A percentile compares a stretch with the other conserved stretches of the same genome.
Evolutionary conservation across 1,140 invertebrate species (phyloP).

Genomic region (Galleria mellonella): DNA sequence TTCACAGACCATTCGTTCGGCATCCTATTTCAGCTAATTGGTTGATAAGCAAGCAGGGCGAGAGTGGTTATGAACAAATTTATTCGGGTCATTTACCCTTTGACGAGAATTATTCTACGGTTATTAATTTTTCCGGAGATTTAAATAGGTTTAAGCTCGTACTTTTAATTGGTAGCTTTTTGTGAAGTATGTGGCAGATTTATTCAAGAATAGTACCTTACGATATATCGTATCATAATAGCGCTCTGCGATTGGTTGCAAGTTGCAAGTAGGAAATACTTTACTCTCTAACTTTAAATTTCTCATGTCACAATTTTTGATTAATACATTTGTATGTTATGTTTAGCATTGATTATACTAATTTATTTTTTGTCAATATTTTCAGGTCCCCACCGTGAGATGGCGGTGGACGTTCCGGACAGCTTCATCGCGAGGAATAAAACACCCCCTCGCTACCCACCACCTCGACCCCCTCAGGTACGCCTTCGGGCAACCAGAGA

Average conservation of each 20-base stretch:
- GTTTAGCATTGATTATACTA: not conserved
- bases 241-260: too few relatives aligned
- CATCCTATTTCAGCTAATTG: slow-evolving; percentile 11
- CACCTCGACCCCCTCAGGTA: slow-evolving; percentile 79
- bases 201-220: too few relatives aligned
- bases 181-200: not conserved
- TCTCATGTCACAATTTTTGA: too few relatives aligned
- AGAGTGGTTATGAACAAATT: slow-evolving; percentile 10
- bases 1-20: slow-evolving; percentile 11
- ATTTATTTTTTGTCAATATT: slow-evolving; percentile 15
- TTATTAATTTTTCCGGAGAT: slow-evolving; percentile 8
- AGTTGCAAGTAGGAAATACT: too few relatives aligned
- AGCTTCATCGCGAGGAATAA: slow-evolving; percentile 94
- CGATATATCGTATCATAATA: too few relatives aligned
- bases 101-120: slow-evolving; percentile 9
- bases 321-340: too few relatives aligned
- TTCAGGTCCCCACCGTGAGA: slow-evolving; percentile 91
- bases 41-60: slow-evolving; percentile 9
- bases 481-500: slow-evolving; percentile 61
- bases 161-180: slow-evolving; percentile 7
- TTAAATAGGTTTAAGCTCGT: not conserved
- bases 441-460: slow-evolving; percentile 93
- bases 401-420: slow-evolving; percentile 98
- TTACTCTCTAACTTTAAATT: too few relatives aligned
- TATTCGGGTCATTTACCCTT: slow-evolving; percentile 11